Evolutionary conservation across 2,113 vertebrate species (phyloP).

Genomic region (Uria aalge): DNA sequence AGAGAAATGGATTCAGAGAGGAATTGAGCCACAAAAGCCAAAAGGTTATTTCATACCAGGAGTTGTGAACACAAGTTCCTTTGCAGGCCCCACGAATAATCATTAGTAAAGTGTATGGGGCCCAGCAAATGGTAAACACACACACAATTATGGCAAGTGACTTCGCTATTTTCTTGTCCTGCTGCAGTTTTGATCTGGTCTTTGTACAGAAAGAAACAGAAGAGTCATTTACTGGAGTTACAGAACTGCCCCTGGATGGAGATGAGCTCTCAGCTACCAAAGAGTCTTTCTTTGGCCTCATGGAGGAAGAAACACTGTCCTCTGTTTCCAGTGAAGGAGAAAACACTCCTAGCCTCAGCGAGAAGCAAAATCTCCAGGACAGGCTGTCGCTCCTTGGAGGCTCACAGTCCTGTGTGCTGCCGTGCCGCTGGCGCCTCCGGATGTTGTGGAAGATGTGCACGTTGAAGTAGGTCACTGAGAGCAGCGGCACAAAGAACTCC

Average conservation of each 20-base stretch:
- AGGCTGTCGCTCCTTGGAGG: not conserved
- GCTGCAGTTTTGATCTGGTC: constrained; percentile 15
- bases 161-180: constrained; percentile 81
- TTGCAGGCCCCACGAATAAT: constrained; percentile 75
- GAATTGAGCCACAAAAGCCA: constrained; percentile 91
- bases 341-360: fast-evolving
- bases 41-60: constrained; percentile 81
- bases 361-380: not conserved
- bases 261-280: not conserved
- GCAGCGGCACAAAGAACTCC: constrained; percentile 86
- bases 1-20: constrained; percentile 84
- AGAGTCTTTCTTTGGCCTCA: not conserved
- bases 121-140: constrained; percentile 84
- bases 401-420: not conserved
- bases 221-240: not conserved
- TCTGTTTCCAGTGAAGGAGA: not conserved
- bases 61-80: constrained; percentile 45
- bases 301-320: not conserved
- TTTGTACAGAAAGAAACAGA: not conserved
- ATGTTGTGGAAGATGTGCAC: constrained; percentile 85
- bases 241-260: not conserved
- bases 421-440: constrained; percentile 28
- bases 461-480: constrained; percentile 87
- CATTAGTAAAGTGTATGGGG: constrained; percentile 82
- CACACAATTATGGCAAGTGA: constrained; percentile 82